Conservation (phyloP, 1,140 invertebrate genomes). For the Drosophila pseudoobscura region DNA sequence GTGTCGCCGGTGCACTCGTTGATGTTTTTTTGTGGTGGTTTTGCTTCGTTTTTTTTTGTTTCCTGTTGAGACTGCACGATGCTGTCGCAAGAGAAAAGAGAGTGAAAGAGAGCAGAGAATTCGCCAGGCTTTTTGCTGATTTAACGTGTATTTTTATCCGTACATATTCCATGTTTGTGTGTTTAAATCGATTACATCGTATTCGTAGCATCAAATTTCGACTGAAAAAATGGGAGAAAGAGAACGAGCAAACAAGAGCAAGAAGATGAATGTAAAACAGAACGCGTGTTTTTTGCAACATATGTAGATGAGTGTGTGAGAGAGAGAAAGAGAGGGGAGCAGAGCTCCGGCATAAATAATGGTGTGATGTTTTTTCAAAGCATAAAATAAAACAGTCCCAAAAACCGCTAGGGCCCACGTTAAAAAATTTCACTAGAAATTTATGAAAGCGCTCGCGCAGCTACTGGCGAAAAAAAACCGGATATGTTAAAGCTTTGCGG, state of each 20-base stretch:
- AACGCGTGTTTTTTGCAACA: conserved; percentile 57
- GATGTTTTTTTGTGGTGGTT: conserved; percentile 1
- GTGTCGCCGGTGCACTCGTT: too few relatives aligned
- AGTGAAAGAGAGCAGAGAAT: too few relatives aligned
- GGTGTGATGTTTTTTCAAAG: conserved; percentile 36
- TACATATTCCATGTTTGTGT: too few relatives aligned
- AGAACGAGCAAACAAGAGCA: conserved; percentile 22
- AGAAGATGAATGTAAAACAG: conserved; percentile 52
- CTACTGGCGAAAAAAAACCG: conserved; percentile 65
- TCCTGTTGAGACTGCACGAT: too few relatives aligned
- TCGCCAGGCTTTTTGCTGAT: too few relatives aligned
- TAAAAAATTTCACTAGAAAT: conserved; percentile 74
- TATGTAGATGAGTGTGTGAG: conserved; percentile 23
- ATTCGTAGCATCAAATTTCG: neutral
- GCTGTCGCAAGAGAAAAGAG: too few relatives aligned
- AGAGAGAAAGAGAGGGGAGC: conserved; percentile 6
- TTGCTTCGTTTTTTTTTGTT: neutral
- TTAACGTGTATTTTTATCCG: too few relatives aligned
- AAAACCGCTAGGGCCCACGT: conserved; percentile 38
- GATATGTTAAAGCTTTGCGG: conserved; percentile 60
- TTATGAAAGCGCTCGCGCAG: conserved; percentile 62
- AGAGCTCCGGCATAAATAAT: conserved; percentile 10
- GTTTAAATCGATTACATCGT: too few relatives aligned
- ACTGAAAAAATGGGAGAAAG: neutral
- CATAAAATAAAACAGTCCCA: conserved; percentile 7